Evolutionary conservation across 2,888 invertebrate genomes (phyloP).

Genomic region (Drosophila pullipes): DNA sequence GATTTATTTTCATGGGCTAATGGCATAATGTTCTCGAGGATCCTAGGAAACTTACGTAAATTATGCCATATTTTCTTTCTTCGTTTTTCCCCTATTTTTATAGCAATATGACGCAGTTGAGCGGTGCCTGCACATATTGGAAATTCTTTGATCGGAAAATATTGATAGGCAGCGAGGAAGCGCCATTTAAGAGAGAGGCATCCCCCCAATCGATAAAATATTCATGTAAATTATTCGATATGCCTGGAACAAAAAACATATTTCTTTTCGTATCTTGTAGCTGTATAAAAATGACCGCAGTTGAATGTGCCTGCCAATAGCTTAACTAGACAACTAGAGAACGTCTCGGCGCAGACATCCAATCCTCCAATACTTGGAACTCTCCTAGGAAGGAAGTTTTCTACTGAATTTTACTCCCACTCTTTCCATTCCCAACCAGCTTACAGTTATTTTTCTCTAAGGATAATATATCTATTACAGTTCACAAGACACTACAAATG

Average conservation of each 20-base stretch:
- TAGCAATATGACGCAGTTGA: slow-evolving; percentile 79
- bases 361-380: slow-evolving; percentile 22
- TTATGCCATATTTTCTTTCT: slow-evolving; percentile 32
- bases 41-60: slow-evolving; percentile 38
- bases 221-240: slow-evolving; percentile 52
- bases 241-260: slow-evolving; percentile 46
- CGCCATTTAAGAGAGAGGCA: slow-evolving; percentile 13
- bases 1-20: slow-evolving; percentile 23
- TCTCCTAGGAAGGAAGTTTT: slow-evolving; percentile 32
- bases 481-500: slow-evolving; percentile 32
- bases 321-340: slow-evolving; percentile 27
- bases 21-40: slow-evolving; percentile 24
- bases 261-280: slow-evolving; percentile 67
- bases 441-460: slow-evolving; percentile 28
- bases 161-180: slow-evolving; percentile 31
- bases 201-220: slow-evolving; percentile 1
- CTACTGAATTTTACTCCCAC: slow-evolving; percentile 23
- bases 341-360: slow-evolving; percentile 20
- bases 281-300: slow-evolving; percentile 45
- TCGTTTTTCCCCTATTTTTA: slow-evolving; percentile 43
- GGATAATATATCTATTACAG: slow-evolving; percentile 52
- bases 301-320: slow-evolving; percentile 70
- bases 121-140: slow-evolving; percentile 71
- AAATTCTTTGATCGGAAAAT: slow-evolving; percentile 22
- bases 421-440: slow-evolving; percentile 13